Base-by-base conservation (phyloP, 2,113 vertebrate species). In the Stegastes partitus region DNA sequence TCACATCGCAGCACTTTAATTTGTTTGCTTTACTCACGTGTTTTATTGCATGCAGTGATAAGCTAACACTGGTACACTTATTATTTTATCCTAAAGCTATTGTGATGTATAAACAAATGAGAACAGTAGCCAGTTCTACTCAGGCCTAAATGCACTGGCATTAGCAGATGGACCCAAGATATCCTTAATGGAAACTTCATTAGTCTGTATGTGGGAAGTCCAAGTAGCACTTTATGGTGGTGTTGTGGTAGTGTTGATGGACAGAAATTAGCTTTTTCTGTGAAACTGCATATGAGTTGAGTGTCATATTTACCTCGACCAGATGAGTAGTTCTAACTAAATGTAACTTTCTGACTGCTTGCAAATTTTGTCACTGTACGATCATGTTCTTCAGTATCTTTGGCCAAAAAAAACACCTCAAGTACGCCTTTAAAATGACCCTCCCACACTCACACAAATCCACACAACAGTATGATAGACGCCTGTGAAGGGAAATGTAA, bases 141-240 rank as follows among this genome's bases (percentile, higher is more conserved):
- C 21, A 5, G 49, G 31, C 23, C 57, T 59, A 68, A 83, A 81
- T 82, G 66, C 51, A 72, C 44, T 68, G 22, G 11, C 61, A 59
- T 68, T 71, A 61, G 82, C 45, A 82, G 72, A 87, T 68, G 57
- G 65, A 49, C 51, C 65, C 37, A 77, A 65, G 59, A 83, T 84
- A 66, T 77, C 67, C 80, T 54, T 83, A 87, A 90, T 89, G 83
- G 86, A 89, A 86, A 83, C 54, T 65, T 77, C 19, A 75, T 90
- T 71, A 71, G 68, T 66, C 34, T 68, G 18, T 39, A 70, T 88
- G 56, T 70, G 74, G 76, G 49, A 71, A 81, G 58, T 78, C 26
- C 57, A 69, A 74, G 45, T 15, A 45, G 73, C 72, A 63, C 70
- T 84, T 82, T 59, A 70, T 82, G 65, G 47, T 78, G 25, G 44